A percentile compares a stretch with the other conserved stretches of the same genome.
Evolutionary conservation across 2,797 vertebrate genomes (phyloP).

Genomic region (Smutsia gigantea): DNA sequence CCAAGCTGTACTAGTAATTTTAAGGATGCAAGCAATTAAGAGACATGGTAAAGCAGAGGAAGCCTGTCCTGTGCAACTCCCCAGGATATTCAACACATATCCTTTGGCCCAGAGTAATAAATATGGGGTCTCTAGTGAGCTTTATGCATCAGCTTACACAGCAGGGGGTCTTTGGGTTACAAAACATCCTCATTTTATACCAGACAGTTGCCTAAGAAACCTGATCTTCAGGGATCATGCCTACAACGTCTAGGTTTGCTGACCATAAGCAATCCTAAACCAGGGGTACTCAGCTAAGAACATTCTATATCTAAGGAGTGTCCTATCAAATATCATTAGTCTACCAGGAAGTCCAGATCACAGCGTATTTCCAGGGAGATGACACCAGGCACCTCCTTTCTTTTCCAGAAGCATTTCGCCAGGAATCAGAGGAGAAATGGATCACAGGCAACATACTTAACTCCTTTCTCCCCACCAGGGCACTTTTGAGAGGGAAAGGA

Average conservation of each 20-base stretch:
- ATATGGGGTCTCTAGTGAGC: not conserved
- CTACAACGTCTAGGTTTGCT: not conserved
- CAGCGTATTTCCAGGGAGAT: not conserved
- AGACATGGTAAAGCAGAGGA: not conserved
- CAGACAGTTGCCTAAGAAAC: not conserved
- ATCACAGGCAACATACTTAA: not conserved
- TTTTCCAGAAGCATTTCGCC: not conserved
- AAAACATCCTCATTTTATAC: not conserved
- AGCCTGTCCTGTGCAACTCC: accelerated
- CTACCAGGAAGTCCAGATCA: not conserved
- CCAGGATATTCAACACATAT: accelerated
- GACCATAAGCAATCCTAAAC: not conserved
- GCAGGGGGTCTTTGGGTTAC: not conserved
- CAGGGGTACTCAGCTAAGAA: not conserved
- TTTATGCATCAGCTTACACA: not conserved
- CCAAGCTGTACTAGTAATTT: not conserved
- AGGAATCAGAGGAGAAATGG: not conserved
- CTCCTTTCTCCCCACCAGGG: not conserved
- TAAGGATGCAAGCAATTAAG: not conserved
- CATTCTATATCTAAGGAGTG: not conserved
- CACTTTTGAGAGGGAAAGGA: not conserved
- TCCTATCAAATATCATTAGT: not conserved
- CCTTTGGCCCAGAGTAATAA: not conserved
- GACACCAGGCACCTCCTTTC: not conserved
- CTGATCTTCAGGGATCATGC: not conserved